Evolutionary conservation across 2,888 invertebrate genomes (phyloP), one percentile per base, ranked within the genome.

Genomic region (Lampropteryx suffumata): DNA sequence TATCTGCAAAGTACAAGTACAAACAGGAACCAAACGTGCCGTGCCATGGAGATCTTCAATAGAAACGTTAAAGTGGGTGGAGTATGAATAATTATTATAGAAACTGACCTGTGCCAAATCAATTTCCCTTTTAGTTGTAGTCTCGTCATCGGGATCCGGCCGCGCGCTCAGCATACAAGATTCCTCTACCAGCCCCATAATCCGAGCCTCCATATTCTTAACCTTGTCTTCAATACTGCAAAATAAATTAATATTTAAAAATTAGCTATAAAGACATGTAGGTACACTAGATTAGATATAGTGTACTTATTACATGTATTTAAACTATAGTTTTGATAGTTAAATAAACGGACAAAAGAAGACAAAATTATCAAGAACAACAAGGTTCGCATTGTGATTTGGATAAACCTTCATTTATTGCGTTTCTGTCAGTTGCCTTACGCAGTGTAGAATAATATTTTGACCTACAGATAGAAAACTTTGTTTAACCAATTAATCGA

Each of bases 211-310:
- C 76, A 98, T 92, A 66, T 94, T 94, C 69, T 95, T 95, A 35
- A 98, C 95, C 79, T 97, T 98, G 62, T 97, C 97, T 82, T 98
- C 98, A 0, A 97, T 96, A 55, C 97, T 97, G 71, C 8, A 5
- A 36, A 48, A 29, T 1, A 4, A 1, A 3, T 21, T 8, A 3
- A 7, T 46, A 14, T 12, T 10, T 12, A 12, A 14, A 9, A 9
- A 2, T n/a, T n/a, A n/a, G n/a, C n/a, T n/a, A n/a, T n/a, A n/a
- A n/a, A n/a, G n/a, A n/a, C n/a, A n/a, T n/a, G n/a, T n/a, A n/a
- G n/a, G n/a, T n/a, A n/a, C n/a, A n/a, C n/a, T n/a, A n/a, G n/a
- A n/a, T n/a, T n/a, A n/a, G n/a, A n/a, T n/a, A n/a, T n/a, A n/a
- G n/a, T n/a, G n/a, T n/a, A n/a, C n/a, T n/a, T n/a, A n/a, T n/a